Percentiles rank a stretch among this genome's conserved stretches.
These are phyloP conservation scores for Drosophila busckii DNA, from an alignment of 1,140 invertebrate genomes.

Conservation along the genomic window DNA sequence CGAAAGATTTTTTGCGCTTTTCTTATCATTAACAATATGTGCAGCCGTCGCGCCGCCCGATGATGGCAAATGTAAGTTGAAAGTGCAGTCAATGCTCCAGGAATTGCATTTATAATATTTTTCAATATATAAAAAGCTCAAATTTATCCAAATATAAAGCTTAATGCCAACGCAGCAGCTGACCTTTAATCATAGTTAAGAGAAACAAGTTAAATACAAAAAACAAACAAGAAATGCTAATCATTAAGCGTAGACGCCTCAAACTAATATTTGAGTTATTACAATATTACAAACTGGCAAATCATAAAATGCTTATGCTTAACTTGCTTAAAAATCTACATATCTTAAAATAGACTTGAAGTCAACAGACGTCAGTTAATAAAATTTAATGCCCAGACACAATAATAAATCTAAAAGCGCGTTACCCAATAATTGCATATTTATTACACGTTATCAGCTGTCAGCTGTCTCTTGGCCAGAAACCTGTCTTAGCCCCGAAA, in stretches of 20 bases:
- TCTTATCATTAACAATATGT: constrained; percentile 44
- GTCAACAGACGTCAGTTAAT: no score
- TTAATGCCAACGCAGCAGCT: constrained; percentile 9
- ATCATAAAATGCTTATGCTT: no score
- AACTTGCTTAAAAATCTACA: no score
- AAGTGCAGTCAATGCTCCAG: constrained; percentile 2
- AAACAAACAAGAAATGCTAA: no score
- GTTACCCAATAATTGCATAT: not conserved
- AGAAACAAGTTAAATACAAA: constrained; percentile 45
- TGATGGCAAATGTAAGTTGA: constrained; percentile 74
- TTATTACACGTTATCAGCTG: not conserved
- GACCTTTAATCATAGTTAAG: constrained; percentile 30
- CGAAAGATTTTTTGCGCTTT: constrained; percentile 10
- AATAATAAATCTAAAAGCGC: no score
- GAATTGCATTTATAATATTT: not conserved
- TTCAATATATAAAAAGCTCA: not conserved
- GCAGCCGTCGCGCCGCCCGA: constrained; percentile 40
- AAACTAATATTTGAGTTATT: no score
- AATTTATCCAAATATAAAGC: constrained; percentile 21
- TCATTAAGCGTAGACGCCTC: no score
- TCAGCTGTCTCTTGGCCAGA: constrained; percentile 22
- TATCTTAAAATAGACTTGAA: no score
- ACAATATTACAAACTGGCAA: no score
- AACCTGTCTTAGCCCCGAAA: constrained; percentile 43
- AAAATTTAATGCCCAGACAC: no score